These are phyloP conservation scores for Prosopocoilus inquinatus DNA, from an alignment of 2,888 invertebrate genomes.

Conservation along the genomic window DNA sequence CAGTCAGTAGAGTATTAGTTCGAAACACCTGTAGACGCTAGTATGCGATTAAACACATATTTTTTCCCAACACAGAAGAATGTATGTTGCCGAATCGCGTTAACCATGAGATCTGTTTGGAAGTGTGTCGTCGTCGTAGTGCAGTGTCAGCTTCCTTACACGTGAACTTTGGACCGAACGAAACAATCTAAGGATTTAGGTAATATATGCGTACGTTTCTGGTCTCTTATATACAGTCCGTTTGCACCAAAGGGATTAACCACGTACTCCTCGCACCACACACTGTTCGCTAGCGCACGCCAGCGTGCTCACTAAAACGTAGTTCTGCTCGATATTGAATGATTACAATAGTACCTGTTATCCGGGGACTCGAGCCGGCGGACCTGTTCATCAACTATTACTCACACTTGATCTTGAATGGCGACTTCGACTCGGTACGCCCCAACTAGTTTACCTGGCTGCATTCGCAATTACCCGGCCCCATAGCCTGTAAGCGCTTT, in stretches of 20 bases:
- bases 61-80: slow-evolving; percentile 25
- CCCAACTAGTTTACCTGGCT: slow-evolving; percentile 46
- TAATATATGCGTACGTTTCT: slow-evolving; percentile 24
- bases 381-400: slow-evolving; percentile 50
- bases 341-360: slow-evolving; percentile 52
- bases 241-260: slow-evolving; percentile 13
- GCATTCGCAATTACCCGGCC: slow-evolving; percentile 5
- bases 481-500: neutral
- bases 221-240: neutral
- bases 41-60: slow-evolving; percentile 44
- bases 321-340: slow-evolving; percentile 38
- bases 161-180: slow-evolving; percentile 32
- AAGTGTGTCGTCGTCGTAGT: slow-evolving; percentile 39
- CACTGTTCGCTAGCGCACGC: slow-evolving; percentile 5
- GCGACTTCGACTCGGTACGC: slow-evolving; percentile 42
- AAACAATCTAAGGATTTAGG: slow-evolving; percentile 38
- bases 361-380: slow-evolving; percentile 41
- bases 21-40: slow-evolving; percentile 54
- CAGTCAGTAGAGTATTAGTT: slow-evolving; percentile 54
- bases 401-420: slow-evolving; percentile 50
- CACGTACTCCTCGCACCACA: neutral
- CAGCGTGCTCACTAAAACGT: slow-evolving; percentile 17
- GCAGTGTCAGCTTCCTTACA: slow-evolving; percentile 41
- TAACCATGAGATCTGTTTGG: slow-evolving; percentile 42
- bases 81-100: slow-evolving; percentile 42